A percentile compares a stretch with the other conserved stretches of the same genome.
Evolutionary conservation across 2,797 vertebrate genomes (phyloP).

Genomic region (Enteromius paludinosus): DNA sequence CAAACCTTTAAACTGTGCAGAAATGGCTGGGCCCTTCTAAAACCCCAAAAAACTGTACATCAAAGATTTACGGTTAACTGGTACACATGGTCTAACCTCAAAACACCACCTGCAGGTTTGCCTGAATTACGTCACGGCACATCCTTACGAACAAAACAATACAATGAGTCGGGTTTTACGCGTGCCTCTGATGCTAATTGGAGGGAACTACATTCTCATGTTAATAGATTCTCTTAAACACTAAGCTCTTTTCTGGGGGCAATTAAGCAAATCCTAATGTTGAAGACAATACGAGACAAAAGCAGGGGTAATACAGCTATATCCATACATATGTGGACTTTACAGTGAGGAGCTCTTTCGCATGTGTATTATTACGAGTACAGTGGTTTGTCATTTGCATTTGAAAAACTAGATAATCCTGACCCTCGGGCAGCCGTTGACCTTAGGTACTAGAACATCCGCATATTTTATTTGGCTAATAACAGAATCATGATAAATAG

Average conservation of each 20-base stretch:
- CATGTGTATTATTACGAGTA: slow-evolving; percentile 32
- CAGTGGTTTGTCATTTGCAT: slow-evolving; percentile 30
- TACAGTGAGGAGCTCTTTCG: slow-evolving; percentile 34
- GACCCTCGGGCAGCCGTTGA: slow-evolving; percentile 4
- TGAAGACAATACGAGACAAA: slow-evolving; percentile 32
- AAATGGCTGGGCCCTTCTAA: neutral
- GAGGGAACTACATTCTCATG: slow-evolving; percentile 54
- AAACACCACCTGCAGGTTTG: slow-evolving; percentile 29
- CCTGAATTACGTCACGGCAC: slow-evolving; percentile 31
- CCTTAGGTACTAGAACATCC: slow-evolving; percentile 11
- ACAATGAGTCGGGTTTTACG: slow-evolving; percentile 14
- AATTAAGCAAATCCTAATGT: slow-evolving; percentile 43
- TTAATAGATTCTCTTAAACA: slow-evolving; percentile 53
- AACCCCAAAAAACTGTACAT: neutral
- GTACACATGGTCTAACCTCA: neutral
- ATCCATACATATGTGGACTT: slow-evolving; percentile 34
- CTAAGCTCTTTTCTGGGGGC: slow-evolving; percentile 33
- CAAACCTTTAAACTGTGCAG: neutral
- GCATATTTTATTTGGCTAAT: neutral
- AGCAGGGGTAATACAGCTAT: neutral
- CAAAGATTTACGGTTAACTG: neutral
- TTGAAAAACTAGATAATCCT: slow-evolving; percentile 23
- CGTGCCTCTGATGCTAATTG: slow-evolving; percentile 52
- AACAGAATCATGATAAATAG: neutral
- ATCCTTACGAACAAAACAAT: slow-evolving; percentile 37